Evolutionary conservation across 2,888 invertebrate species (phyloP).

Genomic region (Thymelicus acteon): DNA sequence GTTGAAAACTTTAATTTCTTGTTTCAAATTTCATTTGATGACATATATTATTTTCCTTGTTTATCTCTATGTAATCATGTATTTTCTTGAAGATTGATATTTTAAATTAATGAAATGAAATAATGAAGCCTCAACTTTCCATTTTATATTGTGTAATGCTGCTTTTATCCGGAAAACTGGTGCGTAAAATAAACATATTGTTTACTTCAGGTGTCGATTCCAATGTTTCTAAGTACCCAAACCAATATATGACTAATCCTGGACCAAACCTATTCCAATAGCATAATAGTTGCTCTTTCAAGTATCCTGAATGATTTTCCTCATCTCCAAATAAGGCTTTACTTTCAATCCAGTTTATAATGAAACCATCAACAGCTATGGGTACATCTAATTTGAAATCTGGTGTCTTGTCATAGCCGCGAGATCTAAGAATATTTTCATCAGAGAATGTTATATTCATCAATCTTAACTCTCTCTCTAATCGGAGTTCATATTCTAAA

Average conservation of each 20-base stretch:
- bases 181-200: constrained; percentile 83
- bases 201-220: constrained; percentile 88
- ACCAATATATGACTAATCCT: constrained; percentile 98
- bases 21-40: too few relatives aligned
- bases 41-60: too few relatives aligned
- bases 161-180: constrained; percentile 79
- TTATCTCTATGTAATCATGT: too few relatives aligned
- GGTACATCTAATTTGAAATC: constrained; percentile 96
- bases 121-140: constrained; percentile 48
- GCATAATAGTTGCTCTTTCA: constrained; percentile 93
- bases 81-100: too few relatives aligned
- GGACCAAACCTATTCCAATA: constrained; percentile 98
- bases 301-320: constrained; percentile 91
- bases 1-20: too few relatives aligned
- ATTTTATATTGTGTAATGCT: constrained; percentile 78
- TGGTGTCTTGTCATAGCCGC: constrained; percentile 97
- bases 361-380: constrained; percentile 92
- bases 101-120: too few relatives aligned
- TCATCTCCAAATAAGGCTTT: constrained; percentile 97
- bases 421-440: constrained; percentile 91
- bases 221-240: constrained; percentile 91
- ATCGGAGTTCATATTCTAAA: constrained; percentile 92
- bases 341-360: constrained; percentile 98
- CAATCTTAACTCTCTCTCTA: constrained; percentile 85
- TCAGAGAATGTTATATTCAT: constrained; percentile 84